A percentile compares a stretch with the other conserved stretches of the same genome.
Evolutionary conservation across 2,888 invertebrate species (phyloP).

Genomic region (Tryphoninae sp.): DNA sequence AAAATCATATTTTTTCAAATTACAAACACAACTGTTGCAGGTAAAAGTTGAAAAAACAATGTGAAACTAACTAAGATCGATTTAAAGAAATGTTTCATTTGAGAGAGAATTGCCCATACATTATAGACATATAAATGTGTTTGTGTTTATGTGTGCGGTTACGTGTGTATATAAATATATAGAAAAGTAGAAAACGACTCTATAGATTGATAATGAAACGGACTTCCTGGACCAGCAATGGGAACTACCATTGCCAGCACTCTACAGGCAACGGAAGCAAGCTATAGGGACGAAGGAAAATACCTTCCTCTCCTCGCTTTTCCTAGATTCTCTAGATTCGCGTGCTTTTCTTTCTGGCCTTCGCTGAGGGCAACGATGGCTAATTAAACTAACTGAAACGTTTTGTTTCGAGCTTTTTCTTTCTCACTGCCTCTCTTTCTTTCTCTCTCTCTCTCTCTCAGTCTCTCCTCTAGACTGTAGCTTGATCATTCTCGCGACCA

Average conservation of each 20-base stretch:
- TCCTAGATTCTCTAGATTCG: background rate
- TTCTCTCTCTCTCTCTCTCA: background rate
- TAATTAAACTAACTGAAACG: conserved; percentile 38
- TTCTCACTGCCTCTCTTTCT: background rate
- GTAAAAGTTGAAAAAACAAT: no score
- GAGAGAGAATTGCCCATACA: background rate
- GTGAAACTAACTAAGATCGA: no score
- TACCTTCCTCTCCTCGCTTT: conserved; percentile 15
- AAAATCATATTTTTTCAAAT: no score
- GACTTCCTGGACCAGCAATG: conserved; percentile 23
- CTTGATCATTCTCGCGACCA: conserved; percentile 11
- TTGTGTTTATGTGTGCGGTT: background rate
- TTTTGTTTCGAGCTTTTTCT: conserved; percentile 10
- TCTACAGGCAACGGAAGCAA: conserved; percentile 20
- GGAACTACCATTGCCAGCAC: conserved; percentile 31
- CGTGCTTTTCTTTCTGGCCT: conserved; percentile 14
- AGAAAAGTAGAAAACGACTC: conserved; percentile 26
- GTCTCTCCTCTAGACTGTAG: background rate
- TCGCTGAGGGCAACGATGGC: conserved; percentile 10
- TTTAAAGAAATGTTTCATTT: background rate
- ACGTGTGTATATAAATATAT: conserved; percentile 2
- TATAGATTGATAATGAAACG: conserved; percentile 41
- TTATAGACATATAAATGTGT: background rate
- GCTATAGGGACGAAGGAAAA: conserved; percentile 26
- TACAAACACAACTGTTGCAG: no score